Evolutionary conservation across 2,888 invertebrate species (phyloP).

Genomic region (Lasioglossum calceatum): DNA sequence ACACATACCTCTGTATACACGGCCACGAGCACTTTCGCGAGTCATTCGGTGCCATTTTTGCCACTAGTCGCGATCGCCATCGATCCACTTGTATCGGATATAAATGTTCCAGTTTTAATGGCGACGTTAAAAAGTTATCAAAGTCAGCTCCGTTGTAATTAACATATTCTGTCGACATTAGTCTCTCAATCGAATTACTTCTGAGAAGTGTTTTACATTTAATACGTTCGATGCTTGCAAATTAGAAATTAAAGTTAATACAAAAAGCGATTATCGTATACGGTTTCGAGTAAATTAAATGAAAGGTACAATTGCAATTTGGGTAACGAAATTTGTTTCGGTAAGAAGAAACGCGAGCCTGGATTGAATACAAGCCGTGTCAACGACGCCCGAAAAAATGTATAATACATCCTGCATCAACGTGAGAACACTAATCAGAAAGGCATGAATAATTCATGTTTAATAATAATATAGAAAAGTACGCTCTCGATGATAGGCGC

Average conservation of each 20-base stretch:
- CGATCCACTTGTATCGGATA: constrained; percentile 4
- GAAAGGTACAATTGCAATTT: constrained; percentile 1
- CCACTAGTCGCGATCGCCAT: constrained; percentile 20
- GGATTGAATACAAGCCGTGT: constrained; percentile 15
- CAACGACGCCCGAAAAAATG: constrained; percentile 20
- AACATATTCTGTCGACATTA: too few species aligned
- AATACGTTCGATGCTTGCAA: not conserved
- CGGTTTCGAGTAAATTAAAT: constrained; percentile 2
- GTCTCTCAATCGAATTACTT: not conserved
- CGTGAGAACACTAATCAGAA: constrained; percentile 28
- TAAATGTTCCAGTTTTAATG: too few species aligned
- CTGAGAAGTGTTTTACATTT: not conserved
- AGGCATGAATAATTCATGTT: constrained; percentile 48
- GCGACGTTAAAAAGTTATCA: too few species aligned
- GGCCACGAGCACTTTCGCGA: constrained; percentile 21
- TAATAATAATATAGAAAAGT: constrained; percentile 39
- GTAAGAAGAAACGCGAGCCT: not conserved
- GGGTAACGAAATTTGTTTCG: not conserved
- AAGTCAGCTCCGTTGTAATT: too few species aligned
- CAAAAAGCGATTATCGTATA: not conserved
- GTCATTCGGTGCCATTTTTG: constrained; percentile 37
- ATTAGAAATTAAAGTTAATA: not conserved
- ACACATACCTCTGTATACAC: constrained; percentile 15
- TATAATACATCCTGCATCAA: constrained; percentile 11
- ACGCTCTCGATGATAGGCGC: not conserved